phyloP scores from a whole-genome alignment of 2,888 invertebrate genomes.

The Allacma fusca region DNA sequence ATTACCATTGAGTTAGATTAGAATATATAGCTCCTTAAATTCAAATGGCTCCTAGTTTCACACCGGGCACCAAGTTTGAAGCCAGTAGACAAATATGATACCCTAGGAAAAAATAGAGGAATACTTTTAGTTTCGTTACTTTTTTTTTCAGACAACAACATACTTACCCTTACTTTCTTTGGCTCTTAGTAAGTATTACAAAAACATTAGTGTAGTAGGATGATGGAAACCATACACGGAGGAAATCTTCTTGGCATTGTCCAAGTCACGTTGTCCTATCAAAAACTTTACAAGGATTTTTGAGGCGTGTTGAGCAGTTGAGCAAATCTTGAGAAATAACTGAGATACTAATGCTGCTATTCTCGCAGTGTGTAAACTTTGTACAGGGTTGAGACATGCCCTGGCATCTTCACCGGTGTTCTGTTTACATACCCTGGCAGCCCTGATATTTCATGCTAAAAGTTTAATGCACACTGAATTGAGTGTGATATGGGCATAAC shows the following conservation, averaged over 20 bases:
- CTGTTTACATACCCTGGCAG: neutral
- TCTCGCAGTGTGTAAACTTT: neutral
- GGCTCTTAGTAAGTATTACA: too few species aligned
- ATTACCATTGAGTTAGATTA: too few species aligned
- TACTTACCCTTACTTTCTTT: too few species aligned
- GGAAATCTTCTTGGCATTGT: slow-evolving; percentile 46
- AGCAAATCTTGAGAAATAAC: slow-evolving; percentile 16
- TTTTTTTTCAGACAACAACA: too few species aligned
- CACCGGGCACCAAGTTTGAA: too few species aligned
- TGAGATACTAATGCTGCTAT: neutral
- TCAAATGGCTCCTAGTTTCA: too few species aligned
- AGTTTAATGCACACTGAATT: neutral
- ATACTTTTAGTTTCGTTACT: too few species aligned
- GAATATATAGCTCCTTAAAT: too few species aligned
- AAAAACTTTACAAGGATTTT: neutral
- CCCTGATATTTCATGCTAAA: slow-evolving; percentile 1
- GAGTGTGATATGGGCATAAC: too few species aligned
- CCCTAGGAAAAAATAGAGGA: too few species aligned
- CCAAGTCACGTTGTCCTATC: slow-evolving; percentile 46
- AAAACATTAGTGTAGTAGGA: too few species aligned
- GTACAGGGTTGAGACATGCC: neutral
- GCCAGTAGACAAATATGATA: too few species aligned
- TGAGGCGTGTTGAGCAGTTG: neutral
- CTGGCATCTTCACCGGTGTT: neutral
- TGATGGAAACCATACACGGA: neutral